These are phyloP conservation scores for Drosophila suboccidentalis DNA, from an alignment of 2,888 invertebrate genomes.

Conservation along the genomic window DNA sequence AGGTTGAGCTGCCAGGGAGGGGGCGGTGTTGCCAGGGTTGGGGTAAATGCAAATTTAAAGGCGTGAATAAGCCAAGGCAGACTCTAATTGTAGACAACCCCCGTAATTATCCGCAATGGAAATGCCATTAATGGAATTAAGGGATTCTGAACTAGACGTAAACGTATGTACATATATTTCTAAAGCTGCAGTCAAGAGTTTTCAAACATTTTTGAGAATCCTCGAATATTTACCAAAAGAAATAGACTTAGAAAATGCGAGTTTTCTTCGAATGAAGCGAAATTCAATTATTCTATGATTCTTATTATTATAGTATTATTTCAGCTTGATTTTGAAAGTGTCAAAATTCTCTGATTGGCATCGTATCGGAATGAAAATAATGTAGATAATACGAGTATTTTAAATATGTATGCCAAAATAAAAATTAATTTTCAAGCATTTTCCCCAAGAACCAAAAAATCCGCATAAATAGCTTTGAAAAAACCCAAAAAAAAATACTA, in stretches of 20 bases:
- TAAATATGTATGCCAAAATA: too few species aligned
- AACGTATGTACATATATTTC: constrained; percentile 17
- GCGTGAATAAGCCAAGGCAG: constrained; percentile 77
- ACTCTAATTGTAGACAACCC: constrained; percentile 78
- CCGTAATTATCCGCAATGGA: constrained; percentile 82
- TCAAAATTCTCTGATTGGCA: too few species aligned
- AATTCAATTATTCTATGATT: too few species aligned
- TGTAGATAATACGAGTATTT: too few species aligned
- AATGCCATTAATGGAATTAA: constrained; percentile 84
- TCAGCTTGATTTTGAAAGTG: too few species aligned
- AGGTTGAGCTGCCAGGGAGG: constrained; percentile 11
- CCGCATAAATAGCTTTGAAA: background rate
- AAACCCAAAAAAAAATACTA: background rate
- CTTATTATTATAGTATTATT: too few species aligned
- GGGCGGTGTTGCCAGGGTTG: background rate
- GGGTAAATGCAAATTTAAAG: constrained; percentile 80
- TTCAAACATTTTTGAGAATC: constrained; percentile 1
- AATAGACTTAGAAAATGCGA: too few species aligned
- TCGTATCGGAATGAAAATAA: too few species aligned
- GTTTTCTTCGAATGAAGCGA: background rate
- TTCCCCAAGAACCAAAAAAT: background rate
- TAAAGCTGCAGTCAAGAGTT: background rate
- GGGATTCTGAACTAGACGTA: constrained; percentile 42
- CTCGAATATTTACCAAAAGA: too few species aligned
- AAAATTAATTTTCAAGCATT: background rate